These are phyloP conservation scores for Bubo scandiacus DNA, from an alignment of 2,113 vertebrate genomes.

Conservation along the genomic window DNA sequence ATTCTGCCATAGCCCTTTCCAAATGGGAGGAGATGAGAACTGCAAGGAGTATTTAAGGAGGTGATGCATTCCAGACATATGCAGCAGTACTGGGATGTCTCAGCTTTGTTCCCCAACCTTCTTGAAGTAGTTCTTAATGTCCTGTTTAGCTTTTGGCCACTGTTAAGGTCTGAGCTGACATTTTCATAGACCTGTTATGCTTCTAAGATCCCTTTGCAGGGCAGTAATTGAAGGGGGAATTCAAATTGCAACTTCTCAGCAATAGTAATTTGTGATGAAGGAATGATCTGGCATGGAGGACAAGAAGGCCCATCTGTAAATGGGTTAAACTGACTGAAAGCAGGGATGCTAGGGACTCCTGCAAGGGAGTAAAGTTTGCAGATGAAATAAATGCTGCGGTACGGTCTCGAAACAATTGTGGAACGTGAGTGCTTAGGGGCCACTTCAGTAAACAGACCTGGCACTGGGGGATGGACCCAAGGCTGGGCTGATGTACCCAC, in stretches of 20 bases:
- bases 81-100: not conserved
- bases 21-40: not conserved
- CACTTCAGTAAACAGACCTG: not conserved
- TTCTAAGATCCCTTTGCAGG: not conserved
- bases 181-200: not conserved
- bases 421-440: not conserved
- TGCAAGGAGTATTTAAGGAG: not conserved
- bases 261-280: not conserved
- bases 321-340: not conserved
- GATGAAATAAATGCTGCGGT: not conserved
- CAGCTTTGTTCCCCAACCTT: not conserved
- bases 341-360: not conserved
- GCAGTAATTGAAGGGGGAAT: not conserved
- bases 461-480: not conserved
- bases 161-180: not conserved
- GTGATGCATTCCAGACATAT: not conserved
- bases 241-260: not conserved
- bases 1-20: not conserved
- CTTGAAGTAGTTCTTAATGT: not conserved
- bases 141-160: not conserved
- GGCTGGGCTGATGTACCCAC: not conserved
- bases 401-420: not conserved
- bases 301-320: not conserved
- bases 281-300: not conserved
- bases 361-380: not conserved